These are phyloP conservation scores for Chiridota heheva DNA, from an alignment of 35 echinoderm and acorn worm genomes.

Conservation along the genomic window DNA sequence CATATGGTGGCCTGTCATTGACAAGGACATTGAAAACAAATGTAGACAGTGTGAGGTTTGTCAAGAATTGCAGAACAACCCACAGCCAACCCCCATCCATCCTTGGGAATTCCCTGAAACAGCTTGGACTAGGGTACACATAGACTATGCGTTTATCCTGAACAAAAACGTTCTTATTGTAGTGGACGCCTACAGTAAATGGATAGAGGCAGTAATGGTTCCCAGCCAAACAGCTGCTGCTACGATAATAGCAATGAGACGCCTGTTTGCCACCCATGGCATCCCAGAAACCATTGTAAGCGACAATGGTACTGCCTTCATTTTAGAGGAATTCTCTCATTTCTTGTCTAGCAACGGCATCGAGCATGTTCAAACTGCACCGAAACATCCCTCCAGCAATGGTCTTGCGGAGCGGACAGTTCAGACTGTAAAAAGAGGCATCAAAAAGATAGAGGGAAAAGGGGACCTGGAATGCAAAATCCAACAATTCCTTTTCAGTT, in stretches of 20 bases:
- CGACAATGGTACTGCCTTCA: conserved; percentile 65
- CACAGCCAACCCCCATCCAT: conserved; percentile 14
- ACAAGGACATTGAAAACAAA: conserved; percentile 38
- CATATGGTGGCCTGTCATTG: conserved; percentile 57
- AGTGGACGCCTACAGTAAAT: conserved; percentile 46
- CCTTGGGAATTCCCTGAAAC: conserved; percentile 37
- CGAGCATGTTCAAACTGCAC: conserved; percentile 53
- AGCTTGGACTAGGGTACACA: conserved; percentile 32
- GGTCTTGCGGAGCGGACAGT: conserved; percentile 59
- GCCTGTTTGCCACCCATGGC: conserved; percentile 51
- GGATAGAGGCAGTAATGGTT: conserved; percentile 23
- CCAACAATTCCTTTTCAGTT: conserved; percentile 41
- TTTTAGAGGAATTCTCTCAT: conserved; percentile 47
- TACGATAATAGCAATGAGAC: conserved; percentile 25
- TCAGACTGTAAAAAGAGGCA: conserved; percentile 53
- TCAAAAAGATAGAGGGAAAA: conserved; percentile 48
- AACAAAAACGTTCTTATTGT: not conserved
- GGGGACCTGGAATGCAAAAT: conserved; percentile 39
- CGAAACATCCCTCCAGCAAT: conserved; percentile 56
- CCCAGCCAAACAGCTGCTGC: conserved; percentile 17
- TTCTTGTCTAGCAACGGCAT: conserved; percentile 35
- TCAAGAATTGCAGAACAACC: conserved; percentile 19
- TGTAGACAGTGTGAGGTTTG: conserved; percentile 37
- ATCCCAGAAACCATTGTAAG: conserved; percentile 58
- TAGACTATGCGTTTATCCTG: conserved; percentile 27